Evolutionary conservation across 2,797 vertebrate species (phyloP).

Genomic region (Gymnothorax reevesii): DNA sequence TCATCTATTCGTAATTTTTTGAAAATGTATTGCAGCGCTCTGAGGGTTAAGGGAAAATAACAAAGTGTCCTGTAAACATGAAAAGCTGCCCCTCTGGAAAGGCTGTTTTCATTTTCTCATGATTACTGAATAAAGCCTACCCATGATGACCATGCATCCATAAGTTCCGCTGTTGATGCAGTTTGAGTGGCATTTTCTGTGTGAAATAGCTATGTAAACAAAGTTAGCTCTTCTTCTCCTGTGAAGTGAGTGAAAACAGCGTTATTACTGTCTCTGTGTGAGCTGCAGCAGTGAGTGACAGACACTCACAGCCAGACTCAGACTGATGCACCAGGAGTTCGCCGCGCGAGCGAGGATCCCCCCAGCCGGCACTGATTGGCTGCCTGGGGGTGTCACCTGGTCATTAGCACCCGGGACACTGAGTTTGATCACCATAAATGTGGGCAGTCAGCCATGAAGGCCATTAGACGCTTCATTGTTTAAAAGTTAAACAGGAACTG

Average conservation of each 20-base stretch:
- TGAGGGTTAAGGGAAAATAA: no score
- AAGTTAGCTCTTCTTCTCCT: no score
- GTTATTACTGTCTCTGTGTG: not conserved
- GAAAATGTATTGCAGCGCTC: no score
- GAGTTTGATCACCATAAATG: not conserved
- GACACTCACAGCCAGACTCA: not conserved
- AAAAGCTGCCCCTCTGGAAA: not conserved
- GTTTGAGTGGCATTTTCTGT: no score
- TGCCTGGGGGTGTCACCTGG: not conserved
- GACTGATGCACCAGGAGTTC: not conserved
- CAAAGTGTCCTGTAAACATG: no score
- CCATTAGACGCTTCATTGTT: not conserved
- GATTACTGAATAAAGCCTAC: no score
- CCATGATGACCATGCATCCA: no score
- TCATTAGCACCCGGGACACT: not conserved
- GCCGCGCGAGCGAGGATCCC: not conserved
- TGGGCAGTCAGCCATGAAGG: not conserved
- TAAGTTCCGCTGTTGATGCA: no score
- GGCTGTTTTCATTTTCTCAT: no score
- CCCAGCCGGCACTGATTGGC: slow-evolving; percentile 1
- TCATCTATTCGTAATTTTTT: no score
- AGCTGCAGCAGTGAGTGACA: not conserved
- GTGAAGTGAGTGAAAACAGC: no score
- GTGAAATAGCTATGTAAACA: no score
- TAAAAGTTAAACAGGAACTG: not conserved